Conservation (phyloP, 2,113 vertebrate species). For the Chamaetylas fuelleborni region DNA sequence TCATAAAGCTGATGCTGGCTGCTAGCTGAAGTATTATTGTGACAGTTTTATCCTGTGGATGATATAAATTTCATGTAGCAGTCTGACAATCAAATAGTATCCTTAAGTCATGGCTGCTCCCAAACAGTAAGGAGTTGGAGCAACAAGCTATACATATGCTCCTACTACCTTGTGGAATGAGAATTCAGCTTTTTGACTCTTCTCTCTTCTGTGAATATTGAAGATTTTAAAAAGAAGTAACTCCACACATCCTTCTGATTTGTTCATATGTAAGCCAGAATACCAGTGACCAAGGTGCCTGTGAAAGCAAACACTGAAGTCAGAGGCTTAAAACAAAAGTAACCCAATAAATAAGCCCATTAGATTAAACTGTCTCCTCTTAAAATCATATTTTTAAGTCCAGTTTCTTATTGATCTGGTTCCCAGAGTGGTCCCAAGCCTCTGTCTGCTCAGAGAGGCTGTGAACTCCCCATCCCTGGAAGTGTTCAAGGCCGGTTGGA, state of each 20-base stretch:
- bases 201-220: not conserved
- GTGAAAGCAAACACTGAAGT: slow-evolving; percentile 67
- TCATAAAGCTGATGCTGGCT: not conserved
- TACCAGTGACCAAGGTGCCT: slow-evolving; percentile 88
- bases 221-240: slow-evolving; percentile 78
- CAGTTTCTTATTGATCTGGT: not conserved
- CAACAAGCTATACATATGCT: not conserved
- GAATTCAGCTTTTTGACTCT: not conserved
- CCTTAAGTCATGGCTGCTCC: not conserved
- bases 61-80: not conserved
- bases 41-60: not conserved
- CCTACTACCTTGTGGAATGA: not conserved
- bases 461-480: not conserved
- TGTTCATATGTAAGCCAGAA: slow-evolving; percentile 89
- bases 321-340: slow-evolving; percentile 38
- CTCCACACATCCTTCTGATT: slow-evolving; percentile 78
- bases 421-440: not conserved
- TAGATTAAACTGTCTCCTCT: not conserved
- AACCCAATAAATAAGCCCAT: not conserved
- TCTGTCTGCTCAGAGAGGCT: not conserved
- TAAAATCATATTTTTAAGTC: not conserved
- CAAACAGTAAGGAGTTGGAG: not conserved
- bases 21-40: not conserved
- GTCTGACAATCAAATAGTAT: not conserved
- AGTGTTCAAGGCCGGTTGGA: not conserved